A percentile compares a stretch with the other conserved stretches of the same genome.
These are phyloP conservation scores for Yponomeuta malinellus DNA, from an alignment of 2,888 invertebrate genomes.

Conservation along the genomic window DNA sequence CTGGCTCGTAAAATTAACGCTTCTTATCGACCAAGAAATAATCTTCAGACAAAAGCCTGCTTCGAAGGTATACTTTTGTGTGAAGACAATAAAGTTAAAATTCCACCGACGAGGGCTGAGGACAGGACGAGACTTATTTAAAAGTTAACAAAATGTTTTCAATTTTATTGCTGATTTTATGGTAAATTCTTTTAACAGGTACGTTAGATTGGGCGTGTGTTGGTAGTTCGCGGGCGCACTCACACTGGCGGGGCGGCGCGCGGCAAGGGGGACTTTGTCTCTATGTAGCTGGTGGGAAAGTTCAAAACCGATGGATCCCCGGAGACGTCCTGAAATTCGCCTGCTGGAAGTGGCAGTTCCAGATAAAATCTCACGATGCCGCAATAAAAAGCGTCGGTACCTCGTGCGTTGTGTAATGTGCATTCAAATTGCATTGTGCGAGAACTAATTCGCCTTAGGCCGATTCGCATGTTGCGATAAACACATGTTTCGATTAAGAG, in stretches of 20 bases:
- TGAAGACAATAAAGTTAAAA: conserved; percentile 47
- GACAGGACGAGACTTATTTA: conserved; percentile 65
- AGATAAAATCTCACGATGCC: conserved; percentile 75
- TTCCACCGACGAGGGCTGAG: conserved; percentile 35
- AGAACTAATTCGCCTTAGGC: conserved; percentile 75
- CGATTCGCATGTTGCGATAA: conserved; percentile 73
- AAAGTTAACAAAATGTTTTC: conserved; percentile 75
- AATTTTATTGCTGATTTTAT: conserved; percentile 75
- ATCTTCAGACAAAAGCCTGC: conserved; percentile 45
- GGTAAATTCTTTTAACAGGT: conserved; percentile 72
- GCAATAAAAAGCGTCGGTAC: conserved; percentile 74
- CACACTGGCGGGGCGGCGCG: conserved; percentile 41
- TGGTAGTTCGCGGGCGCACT: conserved; percentile 46
- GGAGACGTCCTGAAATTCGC: conserved; percentile 69
- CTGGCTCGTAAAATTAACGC: conserved; percentile 75
- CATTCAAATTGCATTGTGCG: conserved; percentile 77
- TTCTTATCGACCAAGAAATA: conserved; percentile 72
- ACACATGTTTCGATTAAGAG: conserved; percentile 72
- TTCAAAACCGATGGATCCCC: conserved; percentile 41
- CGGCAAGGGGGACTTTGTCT: conserved; percentile 39
- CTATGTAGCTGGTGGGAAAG: conserved; percentile 45
- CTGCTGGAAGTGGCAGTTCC: conserved; percentile 74
- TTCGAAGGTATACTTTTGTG: conserved; percentile 46
- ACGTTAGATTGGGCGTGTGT: conserved; percentile 52
- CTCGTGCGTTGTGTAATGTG: conserved; percentile 75